phyloP scores from a whole-genome alignment of 2,797 vertebrate species.

The Carduelis carduelis region DNA sequence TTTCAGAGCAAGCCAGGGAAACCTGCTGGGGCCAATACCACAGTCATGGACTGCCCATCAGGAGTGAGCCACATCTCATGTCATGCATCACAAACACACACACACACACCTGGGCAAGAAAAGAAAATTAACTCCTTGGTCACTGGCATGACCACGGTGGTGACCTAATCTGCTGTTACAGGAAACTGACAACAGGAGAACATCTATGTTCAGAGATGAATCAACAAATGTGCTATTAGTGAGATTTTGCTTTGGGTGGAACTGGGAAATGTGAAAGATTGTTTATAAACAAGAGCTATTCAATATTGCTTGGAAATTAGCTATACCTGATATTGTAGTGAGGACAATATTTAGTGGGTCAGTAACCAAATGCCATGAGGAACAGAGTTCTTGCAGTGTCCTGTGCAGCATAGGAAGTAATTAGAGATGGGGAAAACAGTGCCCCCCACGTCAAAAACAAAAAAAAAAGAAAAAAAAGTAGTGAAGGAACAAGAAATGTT shows the following conservation, averaged over 20 bases:
- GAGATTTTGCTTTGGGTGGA: not conserved
- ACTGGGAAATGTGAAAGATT: not conserved
- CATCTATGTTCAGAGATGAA: accelerated
- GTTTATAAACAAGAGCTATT: not conserved
- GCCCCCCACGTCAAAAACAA: accelerated
- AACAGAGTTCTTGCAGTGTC: not conserved
- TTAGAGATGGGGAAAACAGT: not conserved
- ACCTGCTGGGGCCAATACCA: not conserved
- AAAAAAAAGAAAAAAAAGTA: not conserved
- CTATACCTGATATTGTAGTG: accelerated
- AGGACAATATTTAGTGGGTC: not conserved
- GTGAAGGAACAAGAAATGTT: not conserved
- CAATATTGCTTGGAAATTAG: not conserved
- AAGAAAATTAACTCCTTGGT: not conserved
- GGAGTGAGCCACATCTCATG: not conserved
- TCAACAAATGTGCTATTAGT: not conserved
- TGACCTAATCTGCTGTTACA: not conserved
- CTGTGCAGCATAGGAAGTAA: not conserved
- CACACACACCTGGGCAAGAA: accelerated
- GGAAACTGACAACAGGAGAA: not conserved
- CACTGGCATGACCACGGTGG: accelerated
- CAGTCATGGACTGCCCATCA: not conserved
- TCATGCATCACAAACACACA: not conserved
- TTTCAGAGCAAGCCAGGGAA: not conserved
- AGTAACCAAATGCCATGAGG: not conserved